Conservation (phyloP, 92 coral and sea anemone genomes). For the Anthopleura xanthogrammica region DNA sequence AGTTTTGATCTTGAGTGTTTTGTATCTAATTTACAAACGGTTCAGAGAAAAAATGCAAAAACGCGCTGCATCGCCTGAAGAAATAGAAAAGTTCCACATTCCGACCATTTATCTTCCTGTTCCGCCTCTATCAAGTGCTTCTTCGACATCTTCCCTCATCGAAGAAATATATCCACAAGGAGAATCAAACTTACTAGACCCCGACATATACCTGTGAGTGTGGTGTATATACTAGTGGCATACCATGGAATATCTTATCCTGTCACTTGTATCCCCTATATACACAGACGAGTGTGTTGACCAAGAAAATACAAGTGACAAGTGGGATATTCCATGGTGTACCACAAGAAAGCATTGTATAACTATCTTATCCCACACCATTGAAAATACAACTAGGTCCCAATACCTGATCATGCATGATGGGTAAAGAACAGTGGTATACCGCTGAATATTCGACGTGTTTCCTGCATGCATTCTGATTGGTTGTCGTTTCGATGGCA, state of each 20-base stretch:
- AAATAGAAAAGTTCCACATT: neutral
- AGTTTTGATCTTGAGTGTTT: neutral
- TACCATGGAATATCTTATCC: neutral
- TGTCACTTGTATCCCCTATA: no score
- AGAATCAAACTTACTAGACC: neutral
- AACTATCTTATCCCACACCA: no score
- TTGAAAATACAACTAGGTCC: no score
- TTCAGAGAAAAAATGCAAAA: neutral
- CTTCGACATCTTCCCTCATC: neutral
- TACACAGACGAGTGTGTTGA: no score
- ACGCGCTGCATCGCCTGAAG: neutral
- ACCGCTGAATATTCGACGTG: no score
- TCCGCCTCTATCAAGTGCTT: neutral
- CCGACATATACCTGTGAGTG: conserved; percentile 2
- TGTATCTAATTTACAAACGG: neutral
- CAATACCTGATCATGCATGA: no score
- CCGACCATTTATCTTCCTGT: neutral
- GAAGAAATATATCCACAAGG: neutral
- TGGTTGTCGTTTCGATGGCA: no score
- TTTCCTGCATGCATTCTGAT: no score
- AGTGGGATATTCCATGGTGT: no score
- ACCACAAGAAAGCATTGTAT: no score
- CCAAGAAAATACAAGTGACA: no score
- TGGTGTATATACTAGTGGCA: neutral
- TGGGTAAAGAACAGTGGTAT: no score